These are phyloP conservation scores for Lampris incognitus DNA, from an alignment of 2,113 vertebrate genomes.

Conservation along the genomic window DNA sequence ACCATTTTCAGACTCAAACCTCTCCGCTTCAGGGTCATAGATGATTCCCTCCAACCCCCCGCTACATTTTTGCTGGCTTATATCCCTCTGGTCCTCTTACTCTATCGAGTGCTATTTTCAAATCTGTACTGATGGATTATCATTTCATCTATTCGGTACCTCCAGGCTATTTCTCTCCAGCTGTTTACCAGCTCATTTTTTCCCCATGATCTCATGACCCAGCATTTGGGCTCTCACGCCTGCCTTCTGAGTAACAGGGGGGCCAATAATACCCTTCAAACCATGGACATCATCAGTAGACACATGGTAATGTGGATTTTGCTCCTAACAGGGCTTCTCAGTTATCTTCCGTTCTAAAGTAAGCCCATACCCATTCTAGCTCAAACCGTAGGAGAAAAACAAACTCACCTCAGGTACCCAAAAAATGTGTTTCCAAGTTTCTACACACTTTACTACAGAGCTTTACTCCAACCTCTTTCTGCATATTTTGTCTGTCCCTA, in stretches of 20 bases:
- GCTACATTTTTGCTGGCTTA: background rate
- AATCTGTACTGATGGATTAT: constrained; percentile 37
- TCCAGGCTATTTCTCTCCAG: constrained; percentile 2
- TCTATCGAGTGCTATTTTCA: constrained; percentile 38
- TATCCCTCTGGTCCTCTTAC: constrained; percentile 9
- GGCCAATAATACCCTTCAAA: constrained; percentile 12
- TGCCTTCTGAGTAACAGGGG: constrained; percentile 24
- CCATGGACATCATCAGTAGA: constrained; percentile 15
- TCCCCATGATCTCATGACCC: constrained; percentile 36
- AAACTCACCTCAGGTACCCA: too few species aligned
- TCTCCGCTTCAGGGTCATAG: too few species aligned
- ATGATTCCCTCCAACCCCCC: too few species aligned
- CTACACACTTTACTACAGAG: too few species aligned
- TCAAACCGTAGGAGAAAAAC: too few species aligned
- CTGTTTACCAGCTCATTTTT: constrained; percentile 23
- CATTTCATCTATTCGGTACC: constrained; percentile 43
- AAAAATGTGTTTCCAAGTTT: too few species aligned
- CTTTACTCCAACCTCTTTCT: too few species aligned
- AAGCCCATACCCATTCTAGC: too few species aligned
- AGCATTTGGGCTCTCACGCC: constrained; percentile 16
- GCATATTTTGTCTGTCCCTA: too few species aligned
- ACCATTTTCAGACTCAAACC: too few species aligned
- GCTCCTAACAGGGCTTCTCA: background rate
- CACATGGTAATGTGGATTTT: constrained; percentile 18
- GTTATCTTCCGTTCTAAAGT: too few species aligned